phyloP scores from a whole-genome alignment of 1,140 invertebrate species.

The Platyscapa corneri region DNA sequence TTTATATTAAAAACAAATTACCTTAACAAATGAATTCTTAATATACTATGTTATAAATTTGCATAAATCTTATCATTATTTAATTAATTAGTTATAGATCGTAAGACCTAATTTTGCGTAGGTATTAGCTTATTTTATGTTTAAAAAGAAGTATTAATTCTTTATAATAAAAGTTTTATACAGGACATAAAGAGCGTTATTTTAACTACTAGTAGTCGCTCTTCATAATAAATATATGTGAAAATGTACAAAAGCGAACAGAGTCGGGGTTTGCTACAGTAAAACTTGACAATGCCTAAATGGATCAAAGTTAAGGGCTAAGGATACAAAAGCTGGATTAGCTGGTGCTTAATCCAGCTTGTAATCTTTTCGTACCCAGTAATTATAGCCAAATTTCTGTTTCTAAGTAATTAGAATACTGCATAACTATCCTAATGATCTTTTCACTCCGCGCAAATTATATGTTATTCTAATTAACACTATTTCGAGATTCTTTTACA shows the following conservation, averaged over 20 bases:
- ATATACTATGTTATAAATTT: too few species aligned
- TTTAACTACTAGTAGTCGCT: too few species aligned
- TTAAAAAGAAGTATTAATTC: too few species aligned
- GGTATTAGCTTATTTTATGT: too few species aligned
- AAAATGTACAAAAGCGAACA: not conserved
- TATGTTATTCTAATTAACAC: not conserved
- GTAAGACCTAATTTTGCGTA: too few species aligned
- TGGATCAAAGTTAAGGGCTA: slow-evolving; percentile 27
- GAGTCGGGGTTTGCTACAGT: too few species aligned
- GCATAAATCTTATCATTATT: too few species aligned
- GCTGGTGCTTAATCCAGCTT: slow-evolving; percentile 16
- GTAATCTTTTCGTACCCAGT: slow-evolving; percentile 23
- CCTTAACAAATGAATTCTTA: too few species aligned
- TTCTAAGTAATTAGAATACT: slow-evolving; percentile 16
- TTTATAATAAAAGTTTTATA: too few species aligned
- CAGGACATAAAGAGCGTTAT: too few species aligned
- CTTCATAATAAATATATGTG: not conserved
- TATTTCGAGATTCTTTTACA: not conserved
- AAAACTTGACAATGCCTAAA: slow-evolving; percentile 19
- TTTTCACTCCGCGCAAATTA: not conserved
- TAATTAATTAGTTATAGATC: too few species aligned
- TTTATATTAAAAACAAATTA: too few species aligned
- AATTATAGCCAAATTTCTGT: not conserved
- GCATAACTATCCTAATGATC: not conserved
- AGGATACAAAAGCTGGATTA: slow-evolving; percentile 15